Evolutionary conservation across 2,888 invertebrate genomes (phyloP), one percentile per base, ranked within the genome.

Genomic region (Poecilus cupreus): DNA sequence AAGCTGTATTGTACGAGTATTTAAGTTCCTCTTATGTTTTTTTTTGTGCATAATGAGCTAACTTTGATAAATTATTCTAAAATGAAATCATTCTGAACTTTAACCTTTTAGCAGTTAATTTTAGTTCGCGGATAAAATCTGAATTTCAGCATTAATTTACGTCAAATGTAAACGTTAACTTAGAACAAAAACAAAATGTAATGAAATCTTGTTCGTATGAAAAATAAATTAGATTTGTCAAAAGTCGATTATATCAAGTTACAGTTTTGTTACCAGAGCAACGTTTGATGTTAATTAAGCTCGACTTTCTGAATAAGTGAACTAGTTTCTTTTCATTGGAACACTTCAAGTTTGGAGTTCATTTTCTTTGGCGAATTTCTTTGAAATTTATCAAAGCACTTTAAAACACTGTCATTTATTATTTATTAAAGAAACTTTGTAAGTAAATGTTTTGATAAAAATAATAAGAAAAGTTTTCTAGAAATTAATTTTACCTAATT

Each of bases 201-300:
- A 43, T 8, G 43, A 43, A 43, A 43, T 43, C 43, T 43, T 43
- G 43, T 43, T n/a, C 43, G 4, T 26, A 26, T 51, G 51, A 16
- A 51, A 51, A 51, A 51, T 51, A 51, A 51, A 51, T 51, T 51
- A 51, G 22, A 51, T 51, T 16, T 51, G 51, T 51, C 51, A 18
- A 51, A 10, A 20, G 20, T 2, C 10, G 51, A 51, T 8, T 51
- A 51, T 18, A 10, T 20, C 20, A 18, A 18, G 51, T 51, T 51
- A 18, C 20, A 51, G 51, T 51, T 51, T 16, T 51, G 51, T 51
- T 51, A 2, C 20, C 51, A 20, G 4, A 20, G 18, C 10, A 51
- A 51, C 51, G 8, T 51, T 51, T 51, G 4, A 18, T 18, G 26
- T 51, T 51, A 16, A 51, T 51, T 51, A 51, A 51, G 2, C 18